Percentiles rank a stretch among this genome's conserved stretches.
Conservation (phyloP, 1,140 invertebrate species). For the Aphidius ervi region DNA sequence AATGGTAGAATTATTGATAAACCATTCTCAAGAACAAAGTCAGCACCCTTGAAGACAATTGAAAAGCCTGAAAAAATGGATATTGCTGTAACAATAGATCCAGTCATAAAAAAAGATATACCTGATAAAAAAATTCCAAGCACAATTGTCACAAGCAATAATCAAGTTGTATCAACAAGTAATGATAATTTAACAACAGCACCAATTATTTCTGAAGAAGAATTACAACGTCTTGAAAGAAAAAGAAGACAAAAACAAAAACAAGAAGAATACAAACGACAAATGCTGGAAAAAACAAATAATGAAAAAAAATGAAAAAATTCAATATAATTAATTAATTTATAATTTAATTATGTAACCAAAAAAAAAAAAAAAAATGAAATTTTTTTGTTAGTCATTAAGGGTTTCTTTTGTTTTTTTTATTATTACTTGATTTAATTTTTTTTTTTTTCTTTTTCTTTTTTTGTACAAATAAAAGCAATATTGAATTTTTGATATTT, state of each 20-base stretch:
- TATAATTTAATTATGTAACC: not conserved
- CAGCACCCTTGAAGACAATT: too few relatives aligned
- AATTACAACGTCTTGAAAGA: constrained; percentile 8
- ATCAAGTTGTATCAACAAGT: too few relatives aligned
- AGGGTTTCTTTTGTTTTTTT: not conserved
- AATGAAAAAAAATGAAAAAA: constrained; percentile 17
- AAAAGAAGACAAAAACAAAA: constrained; percentile 17
- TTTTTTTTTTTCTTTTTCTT: not conserved
- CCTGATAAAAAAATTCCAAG: too few relatives aligned
- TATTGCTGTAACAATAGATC: too few relatives aligned
- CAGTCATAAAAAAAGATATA: too few relatives aligned
- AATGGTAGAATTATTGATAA: not conserved
- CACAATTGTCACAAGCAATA: too few relatives aligned
- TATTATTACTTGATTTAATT: not conserved
- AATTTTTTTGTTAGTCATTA: not conserved
- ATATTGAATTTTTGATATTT: constrained; percentile 19
- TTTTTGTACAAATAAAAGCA: constrained; percentile 15
- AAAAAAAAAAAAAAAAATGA: constrained; percentile 6
- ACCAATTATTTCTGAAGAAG: constrained; percentile 2
- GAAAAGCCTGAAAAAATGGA: too few relatives aligned
- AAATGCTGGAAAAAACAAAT: constrained; percentile 16
- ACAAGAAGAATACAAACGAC: constrained; percentile 16
- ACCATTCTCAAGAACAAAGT: too few relatives aligned
- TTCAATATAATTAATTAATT: constrained; percentile 1
- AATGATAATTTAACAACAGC: too few relatives aligned